These are phyloP conservation scores for Alaudala cheleensis DNA, from an alignment of 2,113 vertebrate species.

Conservation along the genomic window DNA sequence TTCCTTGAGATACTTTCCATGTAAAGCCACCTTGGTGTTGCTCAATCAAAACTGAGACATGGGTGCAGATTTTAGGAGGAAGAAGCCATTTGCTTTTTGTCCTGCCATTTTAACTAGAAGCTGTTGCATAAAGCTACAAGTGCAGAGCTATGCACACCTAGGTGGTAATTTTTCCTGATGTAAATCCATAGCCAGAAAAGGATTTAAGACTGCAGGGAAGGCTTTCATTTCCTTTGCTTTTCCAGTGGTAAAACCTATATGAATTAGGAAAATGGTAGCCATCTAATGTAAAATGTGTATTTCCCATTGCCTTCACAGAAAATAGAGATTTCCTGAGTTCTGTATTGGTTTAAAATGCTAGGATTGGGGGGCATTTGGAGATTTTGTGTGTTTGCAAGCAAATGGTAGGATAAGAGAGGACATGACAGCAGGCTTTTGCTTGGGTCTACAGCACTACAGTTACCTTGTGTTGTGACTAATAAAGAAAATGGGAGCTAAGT, in stretches of 20 bases:
- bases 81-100: neutral
- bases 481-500: neutral
- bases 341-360: neutral
- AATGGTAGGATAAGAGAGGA: neutral
- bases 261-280: neutral
- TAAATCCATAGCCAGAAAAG: neutral
- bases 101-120: neutral
- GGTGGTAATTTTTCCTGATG: neutral
- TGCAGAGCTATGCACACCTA: neutral
- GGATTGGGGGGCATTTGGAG: neutral
- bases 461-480: neutral
- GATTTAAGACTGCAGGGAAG: neutral
- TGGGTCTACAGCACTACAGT: neutral
- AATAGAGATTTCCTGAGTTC: neutral
- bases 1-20: neutral
- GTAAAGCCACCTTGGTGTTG: neutral
- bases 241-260: neutral
- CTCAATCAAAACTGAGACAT: neutral
- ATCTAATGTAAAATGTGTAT: fast-evolving
- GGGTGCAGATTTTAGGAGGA: neutral
- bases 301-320: neutral
- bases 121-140: neutral
- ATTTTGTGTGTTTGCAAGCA: neutral
- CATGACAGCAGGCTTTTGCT: neutral
- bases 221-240: neutral